Evolutionary conservation across 2,113 vertebrate genomes (phyloP), one percentile per base, ranked within the genome.

Genomic region (Lepus europaeus): DNA sequence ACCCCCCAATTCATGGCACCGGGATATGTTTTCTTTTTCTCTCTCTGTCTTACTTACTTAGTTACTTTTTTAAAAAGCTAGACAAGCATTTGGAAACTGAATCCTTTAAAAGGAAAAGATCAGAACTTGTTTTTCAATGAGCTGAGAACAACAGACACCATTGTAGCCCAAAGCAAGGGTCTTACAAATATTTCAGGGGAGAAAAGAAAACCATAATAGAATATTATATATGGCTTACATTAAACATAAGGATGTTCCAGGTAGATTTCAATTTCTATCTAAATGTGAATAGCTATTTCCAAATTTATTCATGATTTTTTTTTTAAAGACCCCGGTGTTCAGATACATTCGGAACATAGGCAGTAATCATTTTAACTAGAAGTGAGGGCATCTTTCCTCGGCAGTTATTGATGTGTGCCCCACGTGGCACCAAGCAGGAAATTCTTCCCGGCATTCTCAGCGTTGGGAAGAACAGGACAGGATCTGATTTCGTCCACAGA

Each of bases 71-170:
- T 14, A 27, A 61, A 90, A 6, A 89, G 8, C 14, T 19, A 89
- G 74, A 96, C n/a, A 80, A 93, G 76, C 63, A 78, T 97, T 97
- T 61, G 4, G 94, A 98, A 97, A 93, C 25, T 96, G 87, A 96
- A 96, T 95, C 91, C 96, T 98, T 97, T 94, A 84, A 92, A 69
- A 92, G 92, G 88, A 97, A 97, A 97, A 96, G 83, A 97, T 82
- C 85, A 97, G 87, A 97, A 93, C 56, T 96, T 96, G 64, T 95
- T 97, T 97, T 97, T 90, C 92, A 97, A 59, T n/a, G 92, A 70
- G 51, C 1, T 29, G 64, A 95, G 79, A 64, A 97, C 97, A 97
- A 95, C 31, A 97, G 94, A 29, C 87, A 93, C 74, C 70, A 95
- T 89, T 97, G 91, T 96, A 68, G 79, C 83, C 64, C 79, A 88